Conservation (phyloP, 2,888 invertebrate species). For the Pyralis farinalis region DNA sequence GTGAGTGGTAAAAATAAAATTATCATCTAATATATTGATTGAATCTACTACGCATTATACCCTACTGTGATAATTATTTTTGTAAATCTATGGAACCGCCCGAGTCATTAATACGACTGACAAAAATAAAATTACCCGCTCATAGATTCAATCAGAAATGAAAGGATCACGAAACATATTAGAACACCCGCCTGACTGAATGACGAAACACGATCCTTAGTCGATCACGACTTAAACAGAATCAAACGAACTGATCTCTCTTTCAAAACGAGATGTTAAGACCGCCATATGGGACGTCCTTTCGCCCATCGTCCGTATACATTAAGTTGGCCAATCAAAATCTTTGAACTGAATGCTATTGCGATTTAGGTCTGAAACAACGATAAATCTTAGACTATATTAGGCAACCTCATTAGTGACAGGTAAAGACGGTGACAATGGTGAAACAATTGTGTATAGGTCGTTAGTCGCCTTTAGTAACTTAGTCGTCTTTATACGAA, state of each 20-base stretch:
- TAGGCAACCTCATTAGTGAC: background rate
- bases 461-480: too few species aligned
- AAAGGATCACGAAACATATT: background rate
- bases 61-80: too few species aligned
- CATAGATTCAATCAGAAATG: background rate
- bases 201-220: background rate
- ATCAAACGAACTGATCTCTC: constrained; percentile 10
- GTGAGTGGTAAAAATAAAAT: too few species aligned
- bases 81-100: too few species aligned
- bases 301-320: constrained; percentile 17
- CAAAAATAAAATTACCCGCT: too few species aligned
- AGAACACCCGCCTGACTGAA: background rate
- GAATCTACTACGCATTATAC: too few species aligned
- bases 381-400: constrained; percentile 8
- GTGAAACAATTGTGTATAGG: too few species aligned
- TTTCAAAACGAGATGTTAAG: constrained; percentile 9
- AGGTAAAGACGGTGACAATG: background rate
- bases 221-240: background rate
- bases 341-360: constrained; percentile 7
- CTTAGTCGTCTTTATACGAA: too few species aligned
- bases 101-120: too few species aligned
- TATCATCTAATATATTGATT: too few species aligned
- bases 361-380: constrained; percentile 1
- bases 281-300: constrained; percentile 19
- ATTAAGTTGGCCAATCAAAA: constrained; percentile 16